Percentiles rank a stretch among this genome's conserved stretches.
phyloP scores from a whole-genome alignment of 2,888 invertebrate genomes.

The Chrysotoxum bicinctum region DNA sequence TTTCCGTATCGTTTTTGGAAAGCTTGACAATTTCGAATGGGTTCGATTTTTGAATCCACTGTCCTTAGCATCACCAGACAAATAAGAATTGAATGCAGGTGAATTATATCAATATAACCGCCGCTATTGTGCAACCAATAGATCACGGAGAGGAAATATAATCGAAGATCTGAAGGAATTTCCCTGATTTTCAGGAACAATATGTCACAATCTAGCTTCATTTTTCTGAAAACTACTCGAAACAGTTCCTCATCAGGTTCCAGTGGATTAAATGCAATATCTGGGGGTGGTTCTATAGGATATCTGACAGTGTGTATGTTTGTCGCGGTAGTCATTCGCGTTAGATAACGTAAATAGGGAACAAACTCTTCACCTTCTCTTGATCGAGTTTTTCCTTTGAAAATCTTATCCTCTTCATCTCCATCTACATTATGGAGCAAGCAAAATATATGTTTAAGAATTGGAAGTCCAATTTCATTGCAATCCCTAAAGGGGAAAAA shows the following conservation, averaged over 20 bases:
- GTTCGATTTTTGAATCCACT: constrained; percentile 79
- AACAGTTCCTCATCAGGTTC: constrained; percentile 76
- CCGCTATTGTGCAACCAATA: constrained; percentile 80
- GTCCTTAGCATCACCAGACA: constrained; percentile 78
- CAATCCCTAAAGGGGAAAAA: constrained; percentile 85
- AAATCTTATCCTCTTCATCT: constrained; percentile 61
- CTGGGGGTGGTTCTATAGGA: constrained; percentile 73
- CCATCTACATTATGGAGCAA: constrained; percentile 79
- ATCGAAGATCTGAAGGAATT: constrained; percentile 77
- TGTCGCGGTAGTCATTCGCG: constrained; percentile 77
- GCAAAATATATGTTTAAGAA: constrained; percentile 84
- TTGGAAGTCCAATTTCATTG: constrained; percentile 84
- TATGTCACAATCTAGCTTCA: constrained; percentile 71
- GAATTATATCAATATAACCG: constrained; percentile 77
- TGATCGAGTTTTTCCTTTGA: constrained; percentile 61
- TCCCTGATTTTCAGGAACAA: constrained; percentile 76
- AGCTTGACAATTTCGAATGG: constrained; percentile 77
- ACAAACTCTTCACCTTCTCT: constrained; percentile 68
- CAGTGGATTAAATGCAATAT: constrained; percentile 74
- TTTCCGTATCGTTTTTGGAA: constrained; percentile 79
- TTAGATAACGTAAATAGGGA: constrained; percentile 78
- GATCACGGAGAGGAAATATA: constrained; percentile 79
- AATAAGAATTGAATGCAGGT: constrained; percentile 78
- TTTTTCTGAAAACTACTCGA: constrained; percentile 74
- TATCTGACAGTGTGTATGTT: constrained; percentile 78